Conservation (phyloP, 2,797 vertebrate species). For the Dicrostonyx torquatus region DNA sequence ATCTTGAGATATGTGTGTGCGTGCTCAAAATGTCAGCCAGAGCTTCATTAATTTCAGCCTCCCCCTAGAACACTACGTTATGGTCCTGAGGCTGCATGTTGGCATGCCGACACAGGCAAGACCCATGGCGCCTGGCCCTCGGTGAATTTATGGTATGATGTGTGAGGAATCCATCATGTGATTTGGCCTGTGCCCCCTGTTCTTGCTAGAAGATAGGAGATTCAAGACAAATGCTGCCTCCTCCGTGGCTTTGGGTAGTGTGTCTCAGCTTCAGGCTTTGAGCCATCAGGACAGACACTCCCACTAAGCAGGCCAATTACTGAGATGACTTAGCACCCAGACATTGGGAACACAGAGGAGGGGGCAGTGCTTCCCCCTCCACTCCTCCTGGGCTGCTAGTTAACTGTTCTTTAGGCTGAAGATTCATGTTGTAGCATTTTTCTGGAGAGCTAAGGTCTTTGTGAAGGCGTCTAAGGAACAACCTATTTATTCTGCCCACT, state of each 20-base stretch:
- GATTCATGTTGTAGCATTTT: neutral
- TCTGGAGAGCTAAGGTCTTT: neutral
- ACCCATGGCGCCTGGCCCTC: conserved; percentile 61
- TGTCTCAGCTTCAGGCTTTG: neutral
- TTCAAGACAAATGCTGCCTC: conserved; percentile 2
- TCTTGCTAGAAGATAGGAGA: conserved; percentile 64
- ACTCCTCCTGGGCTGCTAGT: conserved; percentile 5
- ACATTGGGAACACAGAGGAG: neutral
- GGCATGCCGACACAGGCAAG: conserved; percentile 76
- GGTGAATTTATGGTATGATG: conserved; percentile 71
- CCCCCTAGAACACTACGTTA: conserved; percentile 82
- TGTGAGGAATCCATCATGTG: conserved; percentile 72
- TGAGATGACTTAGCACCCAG: conserved; percentile 31
- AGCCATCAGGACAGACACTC: conserved; percentile 45
- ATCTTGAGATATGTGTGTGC: conserved; percentile 86
- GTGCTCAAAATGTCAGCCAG: conserved; percentile 88
- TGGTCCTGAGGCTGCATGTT: conserved; percentile 73
- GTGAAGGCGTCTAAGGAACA: conserved; percentile 46
- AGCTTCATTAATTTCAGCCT: conserved; percentile 86
- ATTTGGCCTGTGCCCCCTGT: conserved; percentile 67
- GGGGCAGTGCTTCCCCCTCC: neutral
- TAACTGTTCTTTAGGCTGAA: conserved; percentile 26
- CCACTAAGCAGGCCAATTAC: conserved; percentile 4
- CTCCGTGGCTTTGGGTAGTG: conserved; percentile 34
- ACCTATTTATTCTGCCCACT: neutral